Conservation (phyloP, 2,888 invertebrate species). For the Podabrus alpinus region DNA sequence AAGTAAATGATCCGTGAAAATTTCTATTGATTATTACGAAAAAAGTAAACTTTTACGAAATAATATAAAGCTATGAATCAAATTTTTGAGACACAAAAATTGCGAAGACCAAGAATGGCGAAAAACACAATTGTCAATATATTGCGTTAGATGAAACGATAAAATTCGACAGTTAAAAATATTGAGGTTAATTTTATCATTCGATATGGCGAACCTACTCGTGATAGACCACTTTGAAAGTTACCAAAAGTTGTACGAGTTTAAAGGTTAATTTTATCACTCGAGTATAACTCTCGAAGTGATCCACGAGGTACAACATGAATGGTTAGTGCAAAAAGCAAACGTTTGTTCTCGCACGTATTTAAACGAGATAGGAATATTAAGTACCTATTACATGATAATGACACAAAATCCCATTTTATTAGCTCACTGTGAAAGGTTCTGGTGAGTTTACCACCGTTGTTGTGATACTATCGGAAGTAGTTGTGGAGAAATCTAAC, state of each 20-base stretch:
- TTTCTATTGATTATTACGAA: neutral
- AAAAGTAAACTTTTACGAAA: neutral
- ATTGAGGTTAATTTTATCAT: neutral
- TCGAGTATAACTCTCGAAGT: neutral
- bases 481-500: neutral
- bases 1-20: conserved; percentile 5
- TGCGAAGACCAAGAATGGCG: too few relatives aligned
- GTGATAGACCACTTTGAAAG: neutral
- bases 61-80: neutral
- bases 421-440: conserved; percentile 3
- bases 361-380: neutral
- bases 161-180: neutral
- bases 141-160: conserved; percentile 11
- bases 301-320: neutral
- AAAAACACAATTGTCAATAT: conserved; percentile 13
- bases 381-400: neutral
- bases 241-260: neutral
- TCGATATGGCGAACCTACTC: neutral
- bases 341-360: conserved; percentile 8
- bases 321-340: neutral
- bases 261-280: neutral
- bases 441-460: neutral
- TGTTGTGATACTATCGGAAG: neutral
- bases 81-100: neutral
- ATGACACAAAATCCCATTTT: neutral